phyloP scores from a whole-genome alignment of 2,888 invertebrate species.

The Ophion ventricosus region DNA sequence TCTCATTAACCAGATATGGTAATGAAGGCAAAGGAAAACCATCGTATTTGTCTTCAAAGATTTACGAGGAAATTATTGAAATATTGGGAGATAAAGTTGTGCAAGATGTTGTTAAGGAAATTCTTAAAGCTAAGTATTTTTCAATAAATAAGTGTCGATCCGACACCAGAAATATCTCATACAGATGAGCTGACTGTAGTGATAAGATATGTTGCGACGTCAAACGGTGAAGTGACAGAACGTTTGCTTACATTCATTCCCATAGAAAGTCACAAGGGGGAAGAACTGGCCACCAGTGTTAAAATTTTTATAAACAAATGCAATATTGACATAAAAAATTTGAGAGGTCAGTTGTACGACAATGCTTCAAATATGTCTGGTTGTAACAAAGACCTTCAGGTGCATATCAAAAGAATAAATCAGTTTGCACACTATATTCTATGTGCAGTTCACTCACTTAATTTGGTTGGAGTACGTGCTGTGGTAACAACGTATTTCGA shows the following conservation, averaged over 20 bases:
- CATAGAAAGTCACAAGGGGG: neutral
- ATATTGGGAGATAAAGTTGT: conserved; percentile 3
- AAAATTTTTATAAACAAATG: neutral
- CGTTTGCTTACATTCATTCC: conserved; percentile 5
- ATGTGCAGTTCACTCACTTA: neutral
- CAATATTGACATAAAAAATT: neutral
- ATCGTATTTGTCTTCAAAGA: conserved; percentile 72
- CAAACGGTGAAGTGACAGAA: neutral
- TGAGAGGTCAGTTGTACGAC: conserved; percentile 6
- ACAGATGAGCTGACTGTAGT: conserved; percentile 71
- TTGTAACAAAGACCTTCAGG: conserved; percentile 2
- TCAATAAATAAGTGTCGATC: conserved; percentile 72
- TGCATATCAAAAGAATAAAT: neutral
- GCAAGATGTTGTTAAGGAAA: neutral
- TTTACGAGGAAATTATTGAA: conserved; percentile 29
- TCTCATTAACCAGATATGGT: conserved; percentile 68
- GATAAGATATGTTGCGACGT: conserved; percentile 68
- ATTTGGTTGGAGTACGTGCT: neutral
- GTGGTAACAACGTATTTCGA: too few relatives aligned
- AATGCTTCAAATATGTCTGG: neutral
- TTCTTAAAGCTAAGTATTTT: conserved; percentile 17
- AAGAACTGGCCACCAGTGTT: neutral
- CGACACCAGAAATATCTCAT: conserved; percentile 66
- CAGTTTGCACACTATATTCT: neutral
- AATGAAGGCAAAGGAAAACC: conserved; percentile 72